Evolutionary conservation across 2,113 vertebrate genomes (phyloP).

Genomic region (Orthochromis indermauri): DNA sequence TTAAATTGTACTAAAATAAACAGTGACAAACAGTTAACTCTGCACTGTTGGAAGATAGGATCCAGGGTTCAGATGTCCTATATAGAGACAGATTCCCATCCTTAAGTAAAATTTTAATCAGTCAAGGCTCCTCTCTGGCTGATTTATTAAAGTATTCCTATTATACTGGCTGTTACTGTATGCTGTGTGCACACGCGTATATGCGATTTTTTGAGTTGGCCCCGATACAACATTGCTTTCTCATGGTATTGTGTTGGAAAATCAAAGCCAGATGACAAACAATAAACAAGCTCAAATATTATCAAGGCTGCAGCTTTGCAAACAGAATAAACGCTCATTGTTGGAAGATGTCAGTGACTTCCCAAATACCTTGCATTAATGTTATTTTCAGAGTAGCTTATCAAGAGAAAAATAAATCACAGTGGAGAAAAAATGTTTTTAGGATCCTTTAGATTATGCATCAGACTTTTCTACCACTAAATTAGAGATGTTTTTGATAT

Average conservation of each 20-base stretch:
- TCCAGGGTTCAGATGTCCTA: not conserved
- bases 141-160: not conserved
- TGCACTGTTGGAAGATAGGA: not conserved
- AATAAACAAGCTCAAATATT: constrained; percentile 4
- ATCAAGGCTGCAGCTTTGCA: not conserved
- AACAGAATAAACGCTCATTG: not conserved
- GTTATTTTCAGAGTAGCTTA: not conserved
- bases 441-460: not conserved
- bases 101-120: not conserved
- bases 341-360: not conserved
- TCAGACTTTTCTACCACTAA: not conserved
- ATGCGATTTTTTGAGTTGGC: not conserved
- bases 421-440: not conserved
- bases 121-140: not conserved
- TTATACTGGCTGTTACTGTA: not conserved
- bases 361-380: not conserved
- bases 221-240: not conserved
- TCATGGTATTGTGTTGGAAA: not conserved
- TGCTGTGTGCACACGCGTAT: not conserved
- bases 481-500: not conserved
- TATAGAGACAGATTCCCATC: not conserved
- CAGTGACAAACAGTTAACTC: not conserved
- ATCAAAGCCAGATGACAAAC: constrained; percentile 15
- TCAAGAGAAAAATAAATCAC: not conserved
- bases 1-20: not conserved